Conservation (phyloP, 2,113 vertebrate species). For the Eonycteris spelaea region DNA sequence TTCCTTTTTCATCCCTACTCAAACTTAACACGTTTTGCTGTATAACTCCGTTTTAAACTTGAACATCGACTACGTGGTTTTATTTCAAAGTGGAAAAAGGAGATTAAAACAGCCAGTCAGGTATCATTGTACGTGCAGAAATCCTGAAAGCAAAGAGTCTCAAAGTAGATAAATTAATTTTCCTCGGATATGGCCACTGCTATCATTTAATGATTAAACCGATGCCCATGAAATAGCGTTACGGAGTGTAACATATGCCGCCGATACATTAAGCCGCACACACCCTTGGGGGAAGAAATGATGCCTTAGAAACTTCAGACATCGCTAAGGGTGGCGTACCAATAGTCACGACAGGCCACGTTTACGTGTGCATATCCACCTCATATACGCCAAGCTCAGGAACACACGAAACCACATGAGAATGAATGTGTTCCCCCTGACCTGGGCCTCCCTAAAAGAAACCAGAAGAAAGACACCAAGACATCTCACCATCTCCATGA, state of each 20-base stretch:
- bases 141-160: not conserved
- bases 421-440: not conserved
- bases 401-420: not conserved
- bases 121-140: not conserved
- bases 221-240: too few relatives aligned
- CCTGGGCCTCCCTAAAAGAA: not conserved
- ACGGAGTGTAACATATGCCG: accelerated
- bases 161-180: not conserved
- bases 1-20: not conserved
- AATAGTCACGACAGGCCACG: accelerated
- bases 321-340: accelerated
- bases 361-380: accelerated
- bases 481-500: not conserved
- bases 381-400: accelerated
- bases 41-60: not conserved
- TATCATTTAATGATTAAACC: not conserved
- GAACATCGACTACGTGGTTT: not conserved
- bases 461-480: not conserved
- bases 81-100: not conserved
- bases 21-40: not conserved
- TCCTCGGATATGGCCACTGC: too few relatives aligned
- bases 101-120: not conserved
- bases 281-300: not conserved
- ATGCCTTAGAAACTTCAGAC: accelerated
- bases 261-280: not conserved